Evolutionary conservation across 2,113 vertebrate species (phyloP).

Genomic region (Semicossyphus pulcher): DNA sequence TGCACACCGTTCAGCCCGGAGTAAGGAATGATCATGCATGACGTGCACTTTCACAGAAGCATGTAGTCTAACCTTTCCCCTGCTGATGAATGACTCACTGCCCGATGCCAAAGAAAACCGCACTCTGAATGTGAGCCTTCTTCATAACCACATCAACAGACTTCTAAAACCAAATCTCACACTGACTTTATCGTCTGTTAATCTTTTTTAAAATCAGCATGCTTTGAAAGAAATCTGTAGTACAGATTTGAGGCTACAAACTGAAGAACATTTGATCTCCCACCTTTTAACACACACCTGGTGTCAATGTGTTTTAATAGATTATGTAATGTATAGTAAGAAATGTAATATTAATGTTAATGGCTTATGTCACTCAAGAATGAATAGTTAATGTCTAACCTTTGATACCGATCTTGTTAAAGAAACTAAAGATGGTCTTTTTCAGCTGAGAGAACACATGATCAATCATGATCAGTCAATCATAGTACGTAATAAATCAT

Average conservation of each 20-base stretch:
- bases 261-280: too few species aligned
- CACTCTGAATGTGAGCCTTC: background rate
- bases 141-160: background rate
- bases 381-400: too few species aligned
- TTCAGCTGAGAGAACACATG: too few species aligned
- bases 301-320: background rate
- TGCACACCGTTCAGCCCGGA: constrained; percentile 61
- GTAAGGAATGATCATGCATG: constrained; percentile 66
- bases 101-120: constrained; percentile 55
- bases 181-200: too few species aligned
- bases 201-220: background rate
- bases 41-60: constrained; percentile 62
- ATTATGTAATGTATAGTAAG: too few species aligned
- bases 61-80: constrained; percentile 60
- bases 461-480: too few species aligned
- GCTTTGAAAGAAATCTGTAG: too few species aligned
- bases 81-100: constrained; percentile 65
- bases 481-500: background rate
- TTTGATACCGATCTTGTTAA: too few species aligned
- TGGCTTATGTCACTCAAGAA: background rate
- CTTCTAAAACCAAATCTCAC: too few species aligned
- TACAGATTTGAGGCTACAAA: too few species aligned
- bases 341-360: constrained; percentile 10
- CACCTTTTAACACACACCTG: background rate
- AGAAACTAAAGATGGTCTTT: too few species aligned